Evolutionary conservation across 2,113 vertebrate genomes (phyloP).

Genomic region (Peromyscus maniculatus): DNA sequence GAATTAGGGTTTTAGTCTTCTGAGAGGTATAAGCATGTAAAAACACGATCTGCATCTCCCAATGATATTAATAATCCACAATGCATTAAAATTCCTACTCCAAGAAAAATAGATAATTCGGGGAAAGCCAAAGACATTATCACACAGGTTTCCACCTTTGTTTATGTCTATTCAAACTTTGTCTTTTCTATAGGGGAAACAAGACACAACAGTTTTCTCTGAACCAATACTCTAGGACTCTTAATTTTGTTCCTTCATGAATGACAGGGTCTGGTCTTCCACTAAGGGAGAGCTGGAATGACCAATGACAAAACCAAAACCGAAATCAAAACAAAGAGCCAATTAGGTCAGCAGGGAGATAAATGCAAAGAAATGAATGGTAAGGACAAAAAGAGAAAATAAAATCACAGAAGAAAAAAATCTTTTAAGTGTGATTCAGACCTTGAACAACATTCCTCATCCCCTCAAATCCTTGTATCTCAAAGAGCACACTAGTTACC

Average conservation of each 20-base stretch:
- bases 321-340: not conserved
- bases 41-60: not conserved
- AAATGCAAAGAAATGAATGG: not conserved
- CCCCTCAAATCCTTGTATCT: constrained; percentile 74
- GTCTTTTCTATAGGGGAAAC: constrained; percentile 31
- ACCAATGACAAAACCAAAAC: constrained; percentile 60
- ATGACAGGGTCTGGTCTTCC: constrained; percentile 11
- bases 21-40: not conserved
- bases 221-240: not conserved
- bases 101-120: not conserved
- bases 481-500: constrained; percentile 62
- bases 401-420: constrained; percentile 69
- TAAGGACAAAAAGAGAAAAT: constrained; percentile 5
- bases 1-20: not conserved
- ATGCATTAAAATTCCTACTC: constrained; percentile 3
- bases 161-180: not conserved
- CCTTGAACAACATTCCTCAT: constrained; percentile 73
- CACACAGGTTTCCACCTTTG: not conserved
- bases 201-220: constrained; percentile 28
- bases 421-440: constrained; percentile 69
- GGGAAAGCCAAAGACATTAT: constrained; percentile 32
- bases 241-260: constrained; percentile 71
- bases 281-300: constrained; percentile 36
- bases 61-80: constrained; percentile 2
- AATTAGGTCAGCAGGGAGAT: not conserved